These are phyloP conservation scores for Sapajus apella DNA, from an alignment of 2,113 vertebrate species.

Conservation along the genomic window DNA sequence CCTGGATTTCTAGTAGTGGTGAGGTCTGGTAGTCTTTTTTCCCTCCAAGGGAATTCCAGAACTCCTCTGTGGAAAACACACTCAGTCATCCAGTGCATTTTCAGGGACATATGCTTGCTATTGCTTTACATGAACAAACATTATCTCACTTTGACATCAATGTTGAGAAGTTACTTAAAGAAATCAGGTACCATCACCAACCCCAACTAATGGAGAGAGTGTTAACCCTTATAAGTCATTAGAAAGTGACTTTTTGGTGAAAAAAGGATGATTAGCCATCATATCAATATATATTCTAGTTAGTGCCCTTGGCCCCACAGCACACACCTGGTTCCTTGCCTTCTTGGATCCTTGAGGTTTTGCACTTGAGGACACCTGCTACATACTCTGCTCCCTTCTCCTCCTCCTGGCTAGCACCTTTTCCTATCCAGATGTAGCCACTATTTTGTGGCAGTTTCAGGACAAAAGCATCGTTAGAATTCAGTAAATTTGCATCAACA, in stretches of 20 bases:
- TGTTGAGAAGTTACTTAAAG: slow-evolving; percentile 14
- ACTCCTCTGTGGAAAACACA: slow-evolving; percentile 85
- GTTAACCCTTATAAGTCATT: not conserved
- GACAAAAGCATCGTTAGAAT: slow-evolving; percentile 94
- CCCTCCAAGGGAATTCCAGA: slow-evolving; percentile 92
- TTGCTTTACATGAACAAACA: not conserved
- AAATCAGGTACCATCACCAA: not conserved
- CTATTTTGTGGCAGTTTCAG: slow-evolving; percentile 86
- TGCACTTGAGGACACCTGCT: slow-evolving; percentile 85
- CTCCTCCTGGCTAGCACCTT: slow-evolving; percentile 91
- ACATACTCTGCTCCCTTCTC: slow-evolving; percentile 88
- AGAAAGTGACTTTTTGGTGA: not conserved
- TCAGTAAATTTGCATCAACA: slow-evolving; percentile 85
- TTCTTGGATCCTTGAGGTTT: slow-evolving; percentile 83
- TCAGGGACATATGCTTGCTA: not conserved
- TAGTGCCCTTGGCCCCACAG: accelerated
- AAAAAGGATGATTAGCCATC: not conserved
- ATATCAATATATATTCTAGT: not conserved
- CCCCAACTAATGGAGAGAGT: not conserved
- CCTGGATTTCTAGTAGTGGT: slow-evolving; percentile 83
- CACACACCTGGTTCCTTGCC: slow-evolving; percentile 89
- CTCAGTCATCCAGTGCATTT: not conserved
- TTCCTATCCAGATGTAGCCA: slow-evolving; percentile 91
- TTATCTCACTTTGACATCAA: not conserved
- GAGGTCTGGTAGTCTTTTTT: slow-evolving; percentile 92